phyloP scores from a whole-genome alignment of 2,113 vertebrate genomes.

The Lynx canadensis region DNA sequence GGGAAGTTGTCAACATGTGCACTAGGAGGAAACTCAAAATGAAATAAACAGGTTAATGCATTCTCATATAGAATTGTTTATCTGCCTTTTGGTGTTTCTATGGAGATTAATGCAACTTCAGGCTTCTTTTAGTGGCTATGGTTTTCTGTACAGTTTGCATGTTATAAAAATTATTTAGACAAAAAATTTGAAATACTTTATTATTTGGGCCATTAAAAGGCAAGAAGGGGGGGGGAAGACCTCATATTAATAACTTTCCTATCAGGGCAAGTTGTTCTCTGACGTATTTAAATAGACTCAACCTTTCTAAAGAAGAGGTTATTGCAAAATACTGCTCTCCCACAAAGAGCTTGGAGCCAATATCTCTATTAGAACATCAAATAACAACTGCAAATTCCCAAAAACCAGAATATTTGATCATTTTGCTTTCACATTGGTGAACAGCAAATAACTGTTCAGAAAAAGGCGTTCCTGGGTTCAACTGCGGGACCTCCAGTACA shows the following conservation, averaged over 20 bases:
- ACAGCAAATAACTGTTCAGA: conserved; percentile 12
- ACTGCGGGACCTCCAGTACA: neutral
- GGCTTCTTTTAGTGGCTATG: conserved; percentile 32
- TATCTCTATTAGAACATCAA: conserved; percentile 48
- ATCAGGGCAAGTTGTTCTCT: conserved; percentile 20
- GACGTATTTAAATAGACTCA: neutral
- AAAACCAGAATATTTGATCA: neutral
- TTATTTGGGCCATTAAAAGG: conserved; percentile 44
- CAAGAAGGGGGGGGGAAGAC: neutral
- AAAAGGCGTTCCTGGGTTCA: conserved; percentile 28
- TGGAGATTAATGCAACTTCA: neutral
- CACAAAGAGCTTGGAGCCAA: conserved; percentile 9
- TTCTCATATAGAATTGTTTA: conserved; percentile 57
- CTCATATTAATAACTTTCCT: conserved; percentile 43
- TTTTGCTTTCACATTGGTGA: conserved; percentile 44
- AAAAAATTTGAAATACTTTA: conserved; percentile 43
- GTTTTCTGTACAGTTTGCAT: conserved; percentile 40
- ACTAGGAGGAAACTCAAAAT: conserved; percentile 43
- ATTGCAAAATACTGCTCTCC: conserved; percentile 55
- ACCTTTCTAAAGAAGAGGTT: conserved; percentile 48
- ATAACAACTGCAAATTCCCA: conserved; percentile 17
- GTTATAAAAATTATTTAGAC: conserved; percentile 61
- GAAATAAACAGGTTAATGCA: conserved; percentile 45
- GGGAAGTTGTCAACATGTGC: conserved; percentile 1
- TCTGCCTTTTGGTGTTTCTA: conserved; percentile 40